Conservation (phyloP, 2,797 vertebrate genomes). For the Clarias platycephalus region DNA sequence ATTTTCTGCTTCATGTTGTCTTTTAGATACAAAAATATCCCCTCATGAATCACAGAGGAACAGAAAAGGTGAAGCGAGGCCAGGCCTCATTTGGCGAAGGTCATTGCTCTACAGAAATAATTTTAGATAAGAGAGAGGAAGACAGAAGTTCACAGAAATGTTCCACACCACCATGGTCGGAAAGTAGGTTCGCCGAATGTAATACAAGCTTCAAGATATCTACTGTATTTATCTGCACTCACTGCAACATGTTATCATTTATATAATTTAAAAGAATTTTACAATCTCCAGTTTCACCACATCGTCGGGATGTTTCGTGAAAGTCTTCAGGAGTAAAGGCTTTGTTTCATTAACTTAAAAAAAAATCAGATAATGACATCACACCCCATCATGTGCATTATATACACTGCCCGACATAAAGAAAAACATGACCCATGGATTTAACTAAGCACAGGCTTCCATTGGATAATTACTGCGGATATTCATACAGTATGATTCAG, state of each 20-base stretch:
- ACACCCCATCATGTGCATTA: no score
- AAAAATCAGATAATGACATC: neutral
- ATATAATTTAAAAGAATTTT: neutral
- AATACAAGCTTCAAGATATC: neutral
- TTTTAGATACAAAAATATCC: conserved; percentile 5
- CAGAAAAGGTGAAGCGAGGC: neutral
- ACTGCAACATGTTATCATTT: no score
- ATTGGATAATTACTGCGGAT: no score
- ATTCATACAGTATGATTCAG: no score
- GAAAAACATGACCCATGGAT: no score
- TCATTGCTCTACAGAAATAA: conserved; percentile 2
- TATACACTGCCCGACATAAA: no score
- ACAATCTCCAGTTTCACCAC: neutral
- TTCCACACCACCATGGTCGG: neutral
- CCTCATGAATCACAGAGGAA: neutral
- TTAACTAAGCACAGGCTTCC: no score
- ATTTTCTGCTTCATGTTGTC: neutral
- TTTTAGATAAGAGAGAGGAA: neutral
- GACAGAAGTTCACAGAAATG: neutral
- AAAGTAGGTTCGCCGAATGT: neutral
- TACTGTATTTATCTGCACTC: neutral
- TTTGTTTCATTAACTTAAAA: neutral
- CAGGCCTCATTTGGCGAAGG: neutral
- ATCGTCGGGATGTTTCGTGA: neutral
- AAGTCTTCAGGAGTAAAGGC: neutral